phyloP scores from a whole-genome alignment of 1,140 invertebrate species.

The Drosophila melanica region DNA sequence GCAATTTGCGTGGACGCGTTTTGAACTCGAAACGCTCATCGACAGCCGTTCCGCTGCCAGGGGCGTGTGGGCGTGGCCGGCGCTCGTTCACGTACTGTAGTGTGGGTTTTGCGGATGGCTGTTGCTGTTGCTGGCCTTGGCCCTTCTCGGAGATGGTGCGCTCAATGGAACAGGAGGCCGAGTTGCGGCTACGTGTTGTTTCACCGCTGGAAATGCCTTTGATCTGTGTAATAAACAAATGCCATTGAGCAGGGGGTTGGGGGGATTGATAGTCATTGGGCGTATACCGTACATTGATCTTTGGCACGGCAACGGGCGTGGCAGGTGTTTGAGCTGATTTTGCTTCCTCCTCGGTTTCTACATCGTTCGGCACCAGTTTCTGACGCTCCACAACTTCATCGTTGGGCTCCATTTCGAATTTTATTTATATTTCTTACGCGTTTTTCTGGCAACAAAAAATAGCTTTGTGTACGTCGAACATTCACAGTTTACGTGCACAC shows the following conservation, averaged over 20 bases:
- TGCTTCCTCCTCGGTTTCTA: constrained; percentile 78
- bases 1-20: constrained; percentile 77
- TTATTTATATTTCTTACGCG: constrained; percentile 18
- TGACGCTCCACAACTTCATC: constrained; percentile 82
- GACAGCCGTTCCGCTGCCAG: constrained; percentile 29
- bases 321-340: constrained; percentile 81
- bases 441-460: constrained; percentile 18
- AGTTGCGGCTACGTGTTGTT: constrained; percentile 79
- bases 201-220: constrained; percentile 81
- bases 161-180: constrained; percentile 79
- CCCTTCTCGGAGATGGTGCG: constrained; percentile 77
- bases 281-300: constrained; percentile 76
- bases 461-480: constrained; percentile 62
- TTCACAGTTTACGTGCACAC: constrained; percentile 21
- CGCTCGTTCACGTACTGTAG: constrained; percentile 86
- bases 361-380: constrained; percentile 80
- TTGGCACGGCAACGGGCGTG: constrained; percentile 72
- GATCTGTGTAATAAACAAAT: constrained; percentile 64
- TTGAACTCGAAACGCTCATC: constrained; percentile 81
- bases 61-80: constrained; percentile 84
- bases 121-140: constrained; percentile 37
- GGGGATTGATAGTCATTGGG: not conserved
- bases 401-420: constrained; percentile 72
- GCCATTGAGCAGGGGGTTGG: not conserved
- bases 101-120: constrained; percentile 84